Percentiles rank a stretch among this genome's conserved stretches.
Evolutionary conservation across 2,797 vertebrate species (phyloP).

Genomic region (Ibycter americanus): DNA sequence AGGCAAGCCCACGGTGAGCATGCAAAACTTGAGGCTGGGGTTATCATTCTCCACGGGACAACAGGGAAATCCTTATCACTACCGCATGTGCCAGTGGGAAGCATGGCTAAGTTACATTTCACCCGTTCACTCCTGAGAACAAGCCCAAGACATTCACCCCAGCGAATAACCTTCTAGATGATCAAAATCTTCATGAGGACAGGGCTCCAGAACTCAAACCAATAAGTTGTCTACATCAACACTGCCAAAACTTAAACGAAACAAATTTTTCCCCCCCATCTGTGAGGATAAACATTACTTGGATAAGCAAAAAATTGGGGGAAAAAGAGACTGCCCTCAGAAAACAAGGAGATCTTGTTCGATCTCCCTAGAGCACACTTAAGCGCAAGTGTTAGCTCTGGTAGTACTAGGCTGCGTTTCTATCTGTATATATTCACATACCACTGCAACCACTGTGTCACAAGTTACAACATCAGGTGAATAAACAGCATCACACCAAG

Average conservation of each 20-base stretch:
- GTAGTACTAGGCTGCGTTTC: neutral
- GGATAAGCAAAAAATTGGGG: neutral
- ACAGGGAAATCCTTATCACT: neutral
- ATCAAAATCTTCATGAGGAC: neutral
- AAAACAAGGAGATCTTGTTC: neutral
- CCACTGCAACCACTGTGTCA: neutral
- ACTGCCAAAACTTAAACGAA: neutral
- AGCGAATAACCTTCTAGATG: neutral
- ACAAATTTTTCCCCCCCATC: neutral
- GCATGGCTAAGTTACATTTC: neutral
- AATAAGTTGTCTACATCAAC: neutral
- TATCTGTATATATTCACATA: neutral
- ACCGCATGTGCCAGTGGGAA: neutral
- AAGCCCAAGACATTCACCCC: neutral
- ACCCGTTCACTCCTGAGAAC: neutral
- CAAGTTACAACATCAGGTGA: rapidly evolving
- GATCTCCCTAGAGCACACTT: neutral
- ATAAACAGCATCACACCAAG: neutral
- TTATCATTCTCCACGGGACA: neutral
- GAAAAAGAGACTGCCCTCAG: neutral
- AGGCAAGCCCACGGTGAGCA: neutral
- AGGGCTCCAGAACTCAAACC: neutral
- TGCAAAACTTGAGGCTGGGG: neutral
- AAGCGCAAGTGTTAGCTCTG: neutral
- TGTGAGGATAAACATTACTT: neutral